Evolutionary conservation across 2,797 vertebrate genomes (phyloP).

Genomic region (Odontamblyopus rebecca): DNA sequence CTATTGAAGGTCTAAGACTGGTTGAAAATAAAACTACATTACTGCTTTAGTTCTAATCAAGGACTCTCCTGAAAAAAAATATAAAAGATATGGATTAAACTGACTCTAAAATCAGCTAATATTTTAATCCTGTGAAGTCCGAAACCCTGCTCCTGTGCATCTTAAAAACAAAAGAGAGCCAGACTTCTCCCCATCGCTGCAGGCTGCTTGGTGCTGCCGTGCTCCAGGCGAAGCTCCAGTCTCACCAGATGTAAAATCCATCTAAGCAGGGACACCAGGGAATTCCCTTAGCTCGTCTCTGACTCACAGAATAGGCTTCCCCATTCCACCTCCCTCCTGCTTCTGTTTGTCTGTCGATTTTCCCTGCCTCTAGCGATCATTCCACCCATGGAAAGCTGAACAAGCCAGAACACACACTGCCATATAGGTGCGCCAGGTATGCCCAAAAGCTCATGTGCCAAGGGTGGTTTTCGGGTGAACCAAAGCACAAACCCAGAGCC

Average conservation of each 20-base stretch:
- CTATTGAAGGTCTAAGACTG: no score
- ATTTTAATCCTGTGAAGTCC: no score
- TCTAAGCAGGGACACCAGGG: slow-evolving; percentile 85
- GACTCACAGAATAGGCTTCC: slow-evolving; percentile 84
- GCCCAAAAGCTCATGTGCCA: slow-evolving; percentile 62
- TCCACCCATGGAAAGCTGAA: slow-evolving; percentile 68
- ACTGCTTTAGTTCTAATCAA: no score
- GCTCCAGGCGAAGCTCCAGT: slow-evolving; percentile 77
- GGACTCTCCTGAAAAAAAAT: no score
- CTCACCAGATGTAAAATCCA: slow-evolving; percentile 88
- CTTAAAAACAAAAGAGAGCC: slow-evolving; percentile 45
- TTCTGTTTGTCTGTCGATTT: slow-evolving; percentile 54
- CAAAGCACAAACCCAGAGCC: slow-evolving; percentile 42
- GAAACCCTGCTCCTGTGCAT: neutral
- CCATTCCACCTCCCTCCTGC: slow-evolving; percentile 60
- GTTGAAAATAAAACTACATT: no score
- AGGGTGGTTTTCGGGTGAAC: slow-evolving; percentile 58
- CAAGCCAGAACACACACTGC: slow-evolving; percentile 75
- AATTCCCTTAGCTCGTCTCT: slow-evolving; percentile 86
- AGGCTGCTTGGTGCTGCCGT: slow-evolving; percentile 68
- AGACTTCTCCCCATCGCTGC: slow-evolving; percentile 45
- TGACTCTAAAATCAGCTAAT: no score
- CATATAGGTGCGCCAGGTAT: slow-evolving; percentile 78
- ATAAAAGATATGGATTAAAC: no score
- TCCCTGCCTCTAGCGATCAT: slow-evolving; percentile 68